phyloP scores from a whole-genome alignment of 2,113 vertebrate species.

The Phodopus roborovskii region DNA sequence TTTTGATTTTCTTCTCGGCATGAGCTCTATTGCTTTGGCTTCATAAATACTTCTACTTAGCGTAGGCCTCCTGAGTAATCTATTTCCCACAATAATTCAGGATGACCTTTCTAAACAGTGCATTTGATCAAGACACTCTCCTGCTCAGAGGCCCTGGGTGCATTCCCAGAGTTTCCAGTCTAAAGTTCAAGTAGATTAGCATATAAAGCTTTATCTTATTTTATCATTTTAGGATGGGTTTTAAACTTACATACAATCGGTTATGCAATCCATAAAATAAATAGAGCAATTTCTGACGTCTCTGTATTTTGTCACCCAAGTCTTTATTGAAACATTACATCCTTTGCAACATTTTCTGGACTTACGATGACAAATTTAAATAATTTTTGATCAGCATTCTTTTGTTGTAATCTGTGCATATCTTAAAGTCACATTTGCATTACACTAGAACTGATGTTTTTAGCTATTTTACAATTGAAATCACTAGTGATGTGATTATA shows the following conservation, averaged over 20 bases:
- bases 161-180: background rate
- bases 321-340: background rate
- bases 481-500: too few relatives aligned
- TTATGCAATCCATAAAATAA: background rate
- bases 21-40: background rate
- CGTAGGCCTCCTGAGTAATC: background rate
- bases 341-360: background rate
- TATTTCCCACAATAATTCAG: conserved; percentile 25
- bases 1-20: background rate
- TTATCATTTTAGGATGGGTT: background rate
- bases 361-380: background rate
- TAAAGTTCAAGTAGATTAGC: conserved; percentile 11
- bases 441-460: background rate
- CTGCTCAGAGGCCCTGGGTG: background rate
- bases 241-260: background rate
- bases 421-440: background rate
- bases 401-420: background rate
- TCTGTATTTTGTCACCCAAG: background rate
- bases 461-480: background rate
- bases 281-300: background rate
- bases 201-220: background rate
- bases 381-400: background rate
- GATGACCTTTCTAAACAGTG: conserved; percentile 53
- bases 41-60: background rate
- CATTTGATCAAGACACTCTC: background rate